phyloP scores from a whole-genome alignment of 2,888 invertebrate genomes.

The Andrena camellia region DNA sequence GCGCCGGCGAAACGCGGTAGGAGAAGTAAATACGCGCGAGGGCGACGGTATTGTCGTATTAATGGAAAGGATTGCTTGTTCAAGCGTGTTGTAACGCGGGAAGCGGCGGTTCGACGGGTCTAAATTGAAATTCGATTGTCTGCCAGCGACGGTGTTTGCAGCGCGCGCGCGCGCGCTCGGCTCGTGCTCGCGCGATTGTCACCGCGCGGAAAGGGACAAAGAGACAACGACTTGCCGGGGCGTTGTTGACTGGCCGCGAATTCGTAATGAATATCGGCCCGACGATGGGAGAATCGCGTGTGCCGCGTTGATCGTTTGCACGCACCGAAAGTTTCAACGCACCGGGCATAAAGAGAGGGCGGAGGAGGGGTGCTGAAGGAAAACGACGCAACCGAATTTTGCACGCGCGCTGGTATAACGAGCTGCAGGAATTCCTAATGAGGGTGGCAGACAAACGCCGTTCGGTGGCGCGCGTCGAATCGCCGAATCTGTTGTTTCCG shows the following conservation, averaged over 20 bases:
- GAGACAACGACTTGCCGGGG: slow-evolving; percentile 57
- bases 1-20: slow-evolving; percentile 44
- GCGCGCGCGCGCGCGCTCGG: slow-evolving; percentile 10
- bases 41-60: slow-evolving; percentile 81
- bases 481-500: slow-evolving; percentile 48
- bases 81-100: slow-evolving; percentile 79
- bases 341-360: not conserved
- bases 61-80: slow-evolving; percentile 84
- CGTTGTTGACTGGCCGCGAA: slow-evolving; percentile 62
- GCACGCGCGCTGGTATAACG: slow-evolving; percentile 50
- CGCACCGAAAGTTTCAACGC: slow-evolving; percentile 37
- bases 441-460: slow-evolving; percentile 49
- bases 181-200: slow-evolving; percentile 64
- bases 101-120: slow-evolving; percentile 79
- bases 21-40: slow-evolving; percentile 78
- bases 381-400: slow-evolving; percentile 44
- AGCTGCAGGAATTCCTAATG: slow-evolving; percentile 63
- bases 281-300: not conserved
- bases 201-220: slow-evolving; percentile 53
- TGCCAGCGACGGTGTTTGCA: slow-evolving; percentile 74
- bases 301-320: slow-evolving; percentile 43
- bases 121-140: slow-evolving; percentile 84
- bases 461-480: slow-evolving; percentile 48
- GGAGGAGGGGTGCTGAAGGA: slow-evolving; percentile 23
- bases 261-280: slow-evolving; percentile 67